A percentile compares a stretch with the other conserved stretches of the same genome.
phyloP scores from a whole-genome alignment of 2,113 vertebrate genomes.

The Propithecus coquereli region DNA sequence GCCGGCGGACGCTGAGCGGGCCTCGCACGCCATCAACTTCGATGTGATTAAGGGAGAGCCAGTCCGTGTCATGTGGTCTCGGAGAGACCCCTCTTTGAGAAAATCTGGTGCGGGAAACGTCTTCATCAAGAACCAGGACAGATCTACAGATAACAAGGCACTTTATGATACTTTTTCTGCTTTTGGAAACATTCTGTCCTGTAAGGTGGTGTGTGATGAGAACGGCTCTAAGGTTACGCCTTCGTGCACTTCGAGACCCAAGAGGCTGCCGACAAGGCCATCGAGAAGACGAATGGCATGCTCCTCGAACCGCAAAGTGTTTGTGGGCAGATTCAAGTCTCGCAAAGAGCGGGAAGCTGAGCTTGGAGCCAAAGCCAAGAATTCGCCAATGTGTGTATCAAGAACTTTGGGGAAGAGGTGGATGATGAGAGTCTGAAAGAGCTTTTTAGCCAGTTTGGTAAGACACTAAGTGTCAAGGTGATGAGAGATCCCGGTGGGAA shows the following conservation, averaged over 20 bases:
- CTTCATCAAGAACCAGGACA: constrained; percentile 99
- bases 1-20: constrained; percentile 96
- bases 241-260: constrained; percentile 99
- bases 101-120: constrained; percentile 99
- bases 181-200: constrained; percentile 99
- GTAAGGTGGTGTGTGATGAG: constrained; percentile 99
- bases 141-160: constrained; percentile 99
- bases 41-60: constrained; percentile 99
- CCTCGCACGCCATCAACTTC: constrained; percentile 99
- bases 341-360: constrained; percentile 97
- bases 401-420: constrained; percentile 99
- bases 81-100: constrained; percentile 97
- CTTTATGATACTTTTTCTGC: constrained; percentile 99
- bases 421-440: constrained; percentile 94
- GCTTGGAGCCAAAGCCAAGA: constrained; percentile 97
- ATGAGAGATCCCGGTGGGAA: constrained; percentile 97
- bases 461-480: constrained; percentile 97
- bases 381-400: constrained; percentile 99
- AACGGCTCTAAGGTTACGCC: constrained; percentile 98
- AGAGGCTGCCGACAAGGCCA: constrained; percentile 98
- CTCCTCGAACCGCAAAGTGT: constrained; percentile 99
- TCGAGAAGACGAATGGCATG: constrained; percentile 99
- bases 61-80: constrained; percentile 99
- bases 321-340: constrained; percentile 98
- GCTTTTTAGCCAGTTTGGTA: constrained; percentile 97